Evolutionary conservation across 2,888 invertebrate genomes (phyloP).

Genomic region (Tetragnatha montana): DNA sequence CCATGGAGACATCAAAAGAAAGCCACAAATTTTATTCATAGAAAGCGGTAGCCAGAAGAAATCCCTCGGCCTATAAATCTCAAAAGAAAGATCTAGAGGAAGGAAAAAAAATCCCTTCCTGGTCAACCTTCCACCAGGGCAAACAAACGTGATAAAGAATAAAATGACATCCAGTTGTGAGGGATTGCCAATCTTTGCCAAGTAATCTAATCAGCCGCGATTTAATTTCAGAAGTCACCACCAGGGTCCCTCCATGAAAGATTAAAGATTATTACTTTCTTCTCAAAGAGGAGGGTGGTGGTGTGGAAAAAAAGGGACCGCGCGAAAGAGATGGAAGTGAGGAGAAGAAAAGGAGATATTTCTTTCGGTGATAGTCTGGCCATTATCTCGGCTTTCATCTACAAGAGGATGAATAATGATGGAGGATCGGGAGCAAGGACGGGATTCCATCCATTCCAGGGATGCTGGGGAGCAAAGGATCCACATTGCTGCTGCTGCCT

Average conservation of each 20-base stretch:
- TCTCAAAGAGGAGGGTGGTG: conserved; percentile 5
- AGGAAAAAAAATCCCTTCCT: not conserved
- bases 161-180: conserved; percentile 27
- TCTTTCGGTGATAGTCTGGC: conserved; percentile 57
- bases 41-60: not conserved
- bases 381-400: conserved; percentile 67
- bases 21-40: not conserved
- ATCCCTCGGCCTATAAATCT: not conserved
- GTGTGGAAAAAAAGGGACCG: not conserved
- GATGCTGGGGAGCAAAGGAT: conserved; percentile 39
- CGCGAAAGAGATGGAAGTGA: not conserved
- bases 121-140: not conserved
- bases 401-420: conserved; percentile 65
- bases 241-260: conserved; percentile 6
- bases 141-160: conserved; percentile 16
- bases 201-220: conserved; percentile 52
- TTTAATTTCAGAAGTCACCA: conserved; percentile 52
- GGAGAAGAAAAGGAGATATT: conserved; percentile 31
- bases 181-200: conserved; percentile 43
- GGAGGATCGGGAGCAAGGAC: conserved; percentile 45
- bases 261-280: conserved; percentile 57
- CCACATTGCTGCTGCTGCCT: conserved; percentile 30
- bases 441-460: conserved; percentile 49
- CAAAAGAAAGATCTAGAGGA: not conserved
- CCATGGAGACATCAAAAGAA: not conserved